Conservation (phyloP, 2,113 vertebrate genomes). For the Clarias magur region DNA sequence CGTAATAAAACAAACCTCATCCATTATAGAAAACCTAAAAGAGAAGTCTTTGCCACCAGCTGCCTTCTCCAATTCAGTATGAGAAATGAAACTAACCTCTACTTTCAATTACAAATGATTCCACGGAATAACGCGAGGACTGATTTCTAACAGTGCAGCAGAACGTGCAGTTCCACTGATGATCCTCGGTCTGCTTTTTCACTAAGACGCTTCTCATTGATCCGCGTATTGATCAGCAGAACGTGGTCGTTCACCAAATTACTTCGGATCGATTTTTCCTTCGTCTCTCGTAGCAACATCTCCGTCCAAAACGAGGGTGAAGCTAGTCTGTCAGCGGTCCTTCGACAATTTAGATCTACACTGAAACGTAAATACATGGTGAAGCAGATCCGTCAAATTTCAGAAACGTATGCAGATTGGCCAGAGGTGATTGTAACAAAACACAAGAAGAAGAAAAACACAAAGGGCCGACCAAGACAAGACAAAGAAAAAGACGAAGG, state of each 20-base stretch:
- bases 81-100: neutral
- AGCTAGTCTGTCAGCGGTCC: neutral
- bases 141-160: slow-evolving; percentile 30
- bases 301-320: neutral
- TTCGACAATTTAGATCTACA: neutral
- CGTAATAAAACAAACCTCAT: neutral
- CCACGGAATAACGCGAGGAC: neutral
- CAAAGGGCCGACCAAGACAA: neutral
- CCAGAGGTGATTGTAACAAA: slow-evolving; percentile 39
- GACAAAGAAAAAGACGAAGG: neutral
- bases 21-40: neutral
- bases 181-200: slow-evolving; percentile 44
- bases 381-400: neutral
- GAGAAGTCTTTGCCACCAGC: neutral
- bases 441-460: slow-evolving; percentile 37
- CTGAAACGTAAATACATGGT: neutral
- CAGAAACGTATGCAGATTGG: neutral
- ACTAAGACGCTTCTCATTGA: slow-evolving; percentile 53
- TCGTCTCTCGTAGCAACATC: slow-evolving; percentile 33
- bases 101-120: neutral
- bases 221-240: slow-evolving; percentile 52
- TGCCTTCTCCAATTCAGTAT: neutral
- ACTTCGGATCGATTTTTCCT: slow-evolving; percentile 52
- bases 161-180: slow-evolving; percentile 55
- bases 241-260: slow-evolving; percentile 58